phyloP scores from a whole-genome alignment of 2,113 vertebrate species.

The Chroicocephalus ridibundus region DNA sequence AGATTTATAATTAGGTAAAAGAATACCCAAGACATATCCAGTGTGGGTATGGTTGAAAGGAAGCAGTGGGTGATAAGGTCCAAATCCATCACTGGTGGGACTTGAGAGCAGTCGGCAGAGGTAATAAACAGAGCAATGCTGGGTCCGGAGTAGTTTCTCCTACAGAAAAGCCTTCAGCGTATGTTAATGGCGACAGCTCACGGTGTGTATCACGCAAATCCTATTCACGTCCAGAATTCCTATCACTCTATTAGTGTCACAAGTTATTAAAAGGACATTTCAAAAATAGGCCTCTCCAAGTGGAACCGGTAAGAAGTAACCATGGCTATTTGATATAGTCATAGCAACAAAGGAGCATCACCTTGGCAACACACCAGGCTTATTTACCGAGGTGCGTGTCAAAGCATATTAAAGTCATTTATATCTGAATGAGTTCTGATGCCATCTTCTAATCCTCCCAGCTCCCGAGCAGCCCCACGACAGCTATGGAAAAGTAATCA shows the following conservation, averaged over 20 bases:
- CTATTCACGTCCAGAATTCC: not conserved
- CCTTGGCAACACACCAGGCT: constrained; percentile 58
- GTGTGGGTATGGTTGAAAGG: not conserved
- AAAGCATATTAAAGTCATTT: constrained; percentile 52
- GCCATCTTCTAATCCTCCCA: constrained; percentile 13
- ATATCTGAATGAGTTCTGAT: constrained; percentile 34
- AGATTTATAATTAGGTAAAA: not conserved
- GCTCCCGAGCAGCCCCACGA: not conserved
- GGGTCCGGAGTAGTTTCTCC: not conserved
- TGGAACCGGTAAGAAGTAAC: not conserved
- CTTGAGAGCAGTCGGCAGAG: not conserved
- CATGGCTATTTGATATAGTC: constrained; percentile 41
- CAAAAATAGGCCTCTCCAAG: constrained; percentile 5
- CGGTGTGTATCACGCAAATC: not conserved
- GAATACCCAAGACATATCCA: not conserved
- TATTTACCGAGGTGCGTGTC: constrained; percentile 35
- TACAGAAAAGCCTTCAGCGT: not conserved
- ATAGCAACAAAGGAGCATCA: constrained; percentile 54
- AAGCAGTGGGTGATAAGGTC: not conserved
- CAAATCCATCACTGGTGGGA: not conserved
- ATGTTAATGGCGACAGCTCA: not conserved
- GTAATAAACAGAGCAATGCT: not conserved
- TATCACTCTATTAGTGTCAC: not conserved
- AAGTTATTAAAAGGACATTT: constrained; percentile 23
- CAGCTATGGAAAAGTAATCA: not conserved